Evolutionary conservation across 2,113 vertebrate genomes (phyloP).

Genomic region (Colinus virginianus): DNA sequence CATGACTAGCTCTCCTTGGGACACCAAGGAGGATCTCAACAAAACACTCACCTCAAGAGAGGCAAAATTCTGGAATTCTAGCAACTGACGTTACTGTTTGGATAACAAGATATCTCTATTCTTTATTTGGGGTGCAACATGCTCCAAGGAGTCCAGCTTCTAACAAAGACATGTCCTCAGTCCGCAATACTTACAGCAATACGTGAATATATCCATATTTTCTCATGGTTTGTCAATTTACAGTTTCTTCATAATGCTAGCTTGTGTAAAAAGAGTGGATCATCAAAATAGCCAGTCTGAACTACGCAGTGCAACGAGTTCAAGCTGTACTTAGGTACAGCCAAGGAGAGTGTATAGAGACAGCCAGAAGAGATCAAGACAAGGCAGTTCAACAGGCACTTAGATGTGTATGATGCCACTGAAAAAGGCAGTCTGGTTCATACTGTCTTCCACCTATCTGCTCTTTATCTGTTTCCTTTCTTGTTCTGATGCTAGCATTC

Average conservation of each 20-base stretch:
- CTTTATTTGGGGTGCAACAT: neutral
- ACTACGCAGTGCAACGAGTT: neutral
- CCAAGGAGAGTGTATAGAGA: neutral
- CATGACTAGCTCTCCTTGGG: neutral
- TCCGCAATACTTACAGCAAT: neutral
- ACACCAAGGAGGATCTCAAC: neutral
- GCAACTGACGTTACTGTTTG: accelerated
- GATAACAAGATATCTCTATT: neutral
- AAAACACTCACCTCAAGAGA: neutral
- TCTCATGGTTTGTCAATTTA: neutral
- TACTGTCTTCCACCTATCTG: neutral
- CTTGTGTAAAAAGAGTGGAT: neutral
- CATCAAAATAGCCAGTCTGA: neutral
- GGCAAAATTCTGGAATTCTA: neutral
- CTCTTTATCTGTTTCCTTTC: neutral
- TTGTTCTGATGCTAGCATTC: neutral
- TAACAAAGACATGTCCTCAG: neutral
- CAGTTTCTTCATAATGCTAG: neutral
- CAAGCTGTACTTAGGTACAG: neutral
- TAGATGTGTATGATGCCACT: neutral
- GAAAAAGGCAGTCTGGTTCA: neutral
- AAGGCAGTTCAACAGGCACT: neutral
- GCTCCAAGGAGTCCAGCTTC: neutral
- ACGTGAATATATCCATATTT: neutral
- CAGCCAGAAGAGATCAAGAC: neutral